Evolutionary conservation across 2,797 vertebrate genomes (phyloP), one percentile per base, ranked within the genome.

Genomic region (Gambusia yucatana): DNA sequence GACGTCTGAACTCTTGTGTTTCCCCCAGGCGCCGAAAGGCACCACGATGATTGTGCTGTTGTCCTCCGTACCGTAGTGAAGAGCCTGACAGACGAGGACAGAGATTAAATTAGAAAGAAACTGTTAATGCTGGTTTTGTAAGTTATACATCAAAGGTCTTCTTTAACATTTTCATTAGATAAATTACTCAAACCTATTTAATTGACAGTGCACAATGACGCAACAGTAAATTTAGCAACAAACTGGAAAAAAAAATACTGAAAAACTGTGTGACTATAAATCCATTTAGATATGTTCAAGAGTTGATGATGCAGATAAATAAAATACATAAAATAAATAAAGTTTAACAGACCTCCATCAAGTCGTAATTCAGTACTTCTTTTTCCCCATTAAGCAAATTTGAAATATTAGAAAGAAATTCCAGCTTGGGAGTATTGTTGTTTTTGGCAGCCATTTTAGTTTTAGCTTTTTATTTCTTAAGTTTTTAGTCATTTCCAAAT

Each of bases 11-110:
- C 88, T 97, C 91, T 97, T 96, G 86, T 99, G 97, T 82, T 97
- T 99, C 48, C 98, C 98, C 98, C 98, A 99, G 0, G 98, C 98
- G 33, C 98, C 98, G 33, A 99, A 99, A 0, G 98, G 98, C 79
- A 99, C 97, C 41, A 99, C 96, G 0, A 99, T 95, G 22, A 96
- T 91, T 0, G 98, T 99, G 93, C 97, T 97, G 94, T 99, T 99
- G 92, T 99, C 98, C 89, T 99, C 98, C 0, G 97, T 92, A 39
- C 98, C 98, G 0, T 98, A 99, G n/a, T 99, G 98, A 11, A 97
- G 94, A 7, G 97, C 97, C 98, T 99, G 75, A 69, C 59, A 81
- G 16, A 2, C 30, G 52, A 9, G 57, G 22, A 3, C 2, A 33
- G 4, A 59, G 3, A 44, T 14, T 43, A 43, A n/a, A 43, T 44